phyloP scores from a whole-genome alignment of 2,888 invertebrate genomes.

The Congeria kusceri region DNA sequence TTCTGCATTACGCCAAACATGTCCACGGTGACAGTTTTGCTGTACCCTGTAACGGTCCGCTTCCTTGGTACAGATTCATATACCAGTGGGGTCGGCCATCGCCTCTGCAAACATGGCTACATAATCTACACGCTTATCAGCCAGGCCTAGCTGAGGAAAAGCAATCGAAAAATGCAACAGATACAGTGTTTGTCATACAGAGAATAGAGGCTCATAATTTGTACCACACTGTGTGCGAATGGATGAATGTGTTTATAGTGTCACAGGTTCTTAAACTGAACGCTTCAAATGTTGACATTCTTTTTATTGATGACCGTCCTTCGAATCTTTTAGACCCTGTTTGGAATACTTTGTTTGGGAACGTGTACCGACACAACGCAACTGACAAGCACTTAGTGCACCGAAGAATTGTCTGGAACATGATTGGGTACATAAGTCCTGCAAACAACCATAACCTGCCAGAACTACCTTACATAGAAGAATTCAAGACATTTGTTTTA shows the following conservation, averaged over 20 bases:
- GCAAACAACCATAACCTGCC: slow-evolving; percentile 47
- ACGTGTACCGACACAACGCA: slow-evolving; percentile 31
- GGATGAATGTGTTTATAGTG: slow-evolving; percentile 56
- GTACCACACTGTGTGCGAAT: slow-evolving; percentile 61
- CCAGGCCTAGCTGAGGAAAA: too few species aligned
- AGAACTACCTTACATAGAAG: slow-evolving; percentile 39
- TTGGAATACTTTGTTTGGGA: slow-evolving; percentile 51
- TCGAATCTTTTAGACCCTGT: slow-evolving; percentile 47
- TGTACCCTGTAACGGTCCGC: slow-evolving; percentile 43
- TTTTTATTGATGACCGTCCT: slow-evolving; percentile 60
- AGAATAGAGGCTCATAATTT: slow-evolving; percentile 61
- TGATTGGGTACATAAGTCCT: slow-evolving; percentile 63
- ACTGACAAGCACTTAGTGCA: slow-evolving; percentile 29
- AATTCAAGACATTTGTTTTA: slow-evolving; percentile 51
- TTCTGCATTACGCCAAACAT: background rate
- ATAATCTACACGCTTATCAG: slow-evolving; percentile 10
- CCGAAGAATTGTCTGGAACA: slow-evolving; percentile 50
- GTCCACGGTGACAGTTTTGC: slow-evolving; percentile 23
- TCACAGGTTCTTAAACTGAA: slow-evolving; percentile 41
- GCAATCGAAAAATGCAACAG: background rate
- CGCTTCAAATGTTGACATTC: slow-evolving; percentile 38
- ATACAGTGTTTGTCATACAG: slow-evolving; percentile 43
- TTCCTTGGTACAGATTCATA: slow-evolving; percentile 35
- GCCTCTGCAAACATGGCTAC: slow-evolving; percentile 37
- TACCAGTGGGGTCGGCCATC: slow-evolving; percentile 50